Conservation (phyloP, 2,888 invertebrate genomes). For the Stegophylla sp. region DNA sequence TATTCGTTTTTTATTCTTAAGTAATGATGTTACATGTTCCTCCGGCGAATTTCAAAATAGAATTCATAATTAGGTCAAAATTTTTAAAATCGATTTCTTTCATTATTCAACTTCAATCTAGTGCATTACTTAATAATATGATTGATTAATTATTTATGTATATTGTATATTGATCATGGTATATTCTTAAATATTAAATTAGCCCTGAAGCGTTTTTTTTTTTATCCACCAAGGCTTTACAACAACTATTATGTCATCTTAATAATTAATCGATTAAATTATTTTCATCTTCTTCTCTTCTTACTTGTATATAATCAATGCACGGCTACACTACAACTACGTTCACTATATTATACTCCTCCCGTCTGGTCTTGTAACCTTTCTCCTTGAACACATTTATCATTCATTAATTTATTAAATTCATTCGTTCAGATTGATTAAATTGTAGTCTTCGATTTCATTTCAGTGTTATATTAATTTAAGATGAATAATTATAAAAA, state of each 20-base stretch:
- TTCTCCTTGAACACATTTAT: too few species aligned
- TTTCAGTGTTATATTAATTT: too few species aligned
- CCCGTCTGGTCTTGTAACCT: too few species aligned
- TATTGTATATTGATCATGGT: neutral
- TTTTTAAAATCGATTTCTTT: neutral
- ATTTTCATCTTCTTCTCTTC: neutral
- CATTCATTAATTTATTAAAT: too few species aligned
- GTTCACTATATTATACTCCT: too few species aligned
- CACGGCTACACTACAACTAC: too few species aligned
- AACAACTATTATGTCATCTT: neutral
- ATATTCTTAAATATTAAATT: neutral
- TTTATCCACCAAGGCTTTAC: neutral
- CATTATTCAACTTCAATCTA: neutral
- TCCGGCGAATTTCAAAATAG: too few species aligned
- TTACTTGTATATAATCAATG: too few species aligned
- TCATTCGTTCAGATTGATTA: too few species aligned
- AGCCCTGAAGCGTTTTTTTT: neutral
- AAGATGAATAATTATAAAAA: too few species aligned
- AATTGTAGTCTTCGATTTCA: too few species aligned
- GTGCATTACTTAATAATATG: neutral
- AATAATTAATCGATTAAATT: neutral
- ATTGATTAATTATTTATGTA: neutral
- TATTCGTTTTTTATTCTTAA: too few species aligned
- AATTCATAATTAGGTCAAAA: neutral
- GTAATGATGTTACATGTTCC: neutral